These are phyloP conservation scores for Scaptomyza tumidula DNA, from an alignment of 2,888 invertebrate genomes.

Conservation along the genomic window DNA sequence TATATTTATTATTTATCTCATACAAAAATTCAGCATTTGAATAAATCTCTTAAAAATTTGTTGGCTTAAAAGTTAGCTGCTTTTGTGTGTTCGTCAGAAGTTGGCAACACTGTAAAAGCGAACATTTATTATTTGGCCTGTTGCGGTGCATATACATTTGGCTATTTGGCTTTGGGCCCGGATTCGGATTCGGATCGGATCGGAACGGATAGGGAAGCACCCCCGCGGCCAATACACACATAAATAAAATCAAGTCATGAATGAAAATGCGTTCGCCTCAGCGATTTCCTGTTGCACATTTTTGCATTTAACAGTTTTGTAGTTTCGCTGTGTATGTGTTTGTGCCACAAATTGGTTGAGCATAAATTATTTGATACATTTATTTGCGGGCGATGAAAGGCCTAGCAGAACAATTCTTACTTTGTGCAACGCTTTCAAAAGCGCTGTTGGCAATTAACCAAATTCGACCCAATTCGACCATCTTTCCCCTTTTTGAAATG, in stretches of 20 bases:
- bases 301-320: constrained; percentile 19
- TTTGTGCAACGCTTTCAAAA: constrained; percentile 20
- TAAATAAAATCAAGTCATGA: constrained; percentile 76
- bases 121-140: background rate
- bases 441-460: constrained; percentile 27
- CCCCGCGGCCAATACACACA: constrained; percentile 38
- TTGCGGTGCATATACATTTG: background rate
- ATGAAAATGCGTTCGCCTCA: constrained; percentile 77
- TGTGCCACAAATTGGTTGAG: constrained; percentile 46
- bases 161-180: constrained; percentile 1
- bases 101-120: background rate
- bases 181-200: no score
- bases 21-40: no score
- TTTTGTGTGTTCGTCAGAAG: no score
- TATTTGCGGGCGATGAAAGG: constrained; percentile 55
- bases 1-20: no score
- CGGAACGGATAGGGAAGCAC: background rate
- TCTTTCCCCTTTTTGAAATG: constrained; percentile 3
- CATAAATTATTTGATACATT: constrained; percentile 64
- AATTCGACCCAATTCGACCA: background rate
- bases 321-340: constrained; percentile 2
- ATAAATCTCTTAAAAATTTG: no score
- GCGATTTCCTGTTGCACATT: constrained; percentile 67
- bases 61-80: no score
- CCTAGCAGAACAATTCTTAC: constrained; percentile 39